Evolutionary conservation across 2,113 vertebrate genomes (phyloP), one percentile per base, ranked within the genome.

Genomic region (Salvator merianae): DNA sequence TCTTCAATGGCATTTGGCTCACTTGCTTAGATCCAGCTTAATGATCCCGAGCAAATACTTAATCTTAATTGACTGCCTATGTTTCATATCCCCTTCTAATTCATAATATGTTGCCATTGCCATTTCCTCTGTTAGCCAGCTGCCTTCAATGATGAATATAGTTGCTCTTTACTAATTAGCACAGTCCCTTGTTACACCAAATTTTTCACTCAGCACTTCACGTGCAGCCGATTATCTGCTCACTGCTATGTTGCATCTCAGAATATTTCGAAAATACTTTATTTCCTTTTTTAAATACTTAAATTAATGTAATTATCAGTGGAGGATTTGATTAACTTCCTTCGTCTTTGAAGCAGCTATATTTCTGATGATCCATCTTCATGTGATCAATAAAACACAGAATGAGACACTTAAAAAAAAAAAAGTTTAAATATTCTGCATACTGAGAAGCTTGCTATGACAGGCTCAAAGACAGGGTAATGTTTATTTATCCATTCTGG

Each of bases 261-360:
- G 90, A 87, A 76, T 91, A 86, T 91, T 92, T 90, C 88, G 72
- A 0, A 87, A 94, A 92, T 91, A 92, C 85, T 88, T 91, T 73
- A 84, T 83, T 93, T 90, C 91, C 84, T 81, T 92, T 85, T 93
- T 90, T 91, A 90, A 92, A 91, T 93, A 91, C 92, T 93, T 93
- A 90, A 90, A 90, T 93, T 91, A 93, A 93, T 91, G 93, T 92
- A 93, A 93, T 93, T 93, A 93, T 90, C 82, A 87, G 82, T 89
- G 91, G 91, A 90, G 90, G 89, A 79, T 88, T 89, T 87, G 75
- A 92, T 93, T 93, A 93, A 89, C 91, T 84, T 92, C 86, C 82
- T 90, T 75, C 38, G 66, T 50, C 13, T 47, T 71, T 50, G 53
- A 4, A 79, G 36, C 69, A 32, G 88, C 78, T 73, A 88, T 85